Conservation (phyloP, 2,888 invertebrate genomes). For the Spicauda simplicius region DNA sequence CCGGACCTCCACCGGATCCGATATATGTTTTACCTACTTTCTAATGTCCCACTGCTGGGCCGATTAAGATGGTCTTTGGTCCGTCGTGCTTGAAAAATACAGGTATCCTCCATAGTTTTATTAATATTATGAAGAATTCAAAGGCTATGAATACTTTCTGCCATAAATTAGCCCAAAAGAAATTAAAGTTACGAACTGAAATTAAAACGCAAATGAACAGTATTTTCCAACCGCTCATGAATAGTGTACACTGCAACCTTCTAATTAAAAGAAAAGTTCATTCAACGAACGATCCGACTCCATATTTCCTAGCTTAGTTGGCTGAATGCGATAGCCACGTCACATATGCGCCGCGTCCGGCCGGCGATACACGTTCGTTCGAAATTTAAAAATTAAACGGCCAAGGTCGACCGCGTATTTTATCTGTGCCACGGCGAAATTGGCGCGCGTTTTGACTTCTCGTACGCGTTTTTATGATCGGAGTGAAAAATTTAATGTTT, state of each 20-base stretch:
- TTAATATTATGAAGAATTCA: no score
- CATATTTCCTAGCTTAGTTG: conserved; percentile 9
- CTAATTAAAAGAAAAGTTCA: conserved; percentile 4
- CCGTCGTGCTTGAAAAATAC: no score
- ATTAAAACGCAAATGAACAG: not conserved
- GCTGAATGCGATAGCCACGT: conserved; percentile 9
- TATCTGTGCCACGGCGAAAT: not conserved
- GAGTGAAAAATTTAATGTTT: not conserved
- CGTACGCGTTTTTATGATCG: conserved; percentile 4
- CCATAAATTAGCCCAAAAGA: no score
- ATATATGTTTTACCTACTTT: no score
- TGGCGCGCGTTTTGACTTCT: conserved; percentile 4
- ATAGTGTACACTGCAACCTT: not conserved
- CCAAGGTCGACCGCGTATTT: conserved; percentile 4
- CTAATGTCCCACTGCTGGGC: no score
- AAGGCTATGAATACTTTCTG: no score
- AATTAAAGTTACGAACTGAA: not conserved
- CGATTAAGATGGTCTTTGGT: no score
- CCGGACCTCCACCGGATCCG: no score
- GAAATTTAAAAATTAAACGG: conserved; percentile 16
- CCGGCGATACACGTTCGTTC: conserved; percentile 19
- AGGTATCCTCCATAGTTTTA: no score
- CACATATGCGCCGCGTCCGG: conserved; percentile 13
- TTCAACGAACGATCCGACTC: not conserved
- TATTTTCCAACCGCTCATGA: not conserved